Percentiles rank a stretch among this genome's conserved stretches.
Evolutionary conservation across 2,888 invertebrate species (phyloP).

Genomic region (Gryllus longicercus): DNA sequence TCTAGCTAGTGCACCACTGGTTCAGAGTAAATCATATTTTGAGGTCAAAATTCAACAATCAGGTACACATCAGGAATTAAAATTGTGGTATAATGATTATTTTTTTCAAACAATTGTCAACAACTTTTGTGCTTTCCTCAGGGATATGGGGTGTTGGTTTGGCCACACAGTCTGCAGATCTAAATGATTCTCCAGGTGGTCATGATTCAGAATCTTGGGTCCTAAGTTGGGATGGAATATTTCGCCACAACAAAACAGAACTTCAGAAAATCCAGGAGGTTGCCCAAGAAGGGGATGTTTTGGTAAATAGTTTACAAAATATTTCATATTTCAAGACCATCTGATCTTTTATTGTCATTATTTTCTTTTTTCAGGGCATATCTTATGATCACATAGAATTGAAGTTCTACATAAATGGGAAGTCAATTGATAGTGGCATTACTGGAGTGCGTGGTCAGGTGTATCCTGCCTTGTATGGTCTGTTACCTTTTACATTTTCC

Average conservation of each 20-base stretch:
- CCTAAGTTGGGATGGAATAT: conserved; percentile 81
- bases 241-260: conserved; percentile 80
- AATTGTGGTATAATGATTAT: background rate
- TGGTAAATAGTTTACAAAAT: conserved; percentile 53
- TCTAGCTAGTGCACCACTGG: conserved; percentile 87
- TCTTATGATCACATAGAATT: conserved; percentile 95
- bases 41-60: conserved; percentile 97
- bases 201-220: conserved; percentile 91
- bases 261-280: conserved; percentile 62
- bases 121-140: conserved; percentile 35
- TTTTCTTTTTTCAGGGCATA: conserved; percentile 62
- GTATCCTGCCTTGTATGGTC: conserved; percentile 90
- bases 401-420: conserved; percentile 91
- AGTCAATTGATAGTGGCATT: conserved; percentile 77
- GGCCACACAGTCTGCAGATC: conserved; percentile 81
- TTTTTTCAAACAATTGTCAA: background rate
- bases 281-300: conserved; percentile 88
- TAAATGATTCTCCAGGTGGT: conserved; percentile 84
- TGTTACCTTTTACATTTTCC: background rate
- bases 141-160: conserved; percentile 91
- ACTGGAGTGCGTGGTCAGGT: conserved; percentile 86
- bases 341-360: background rate
- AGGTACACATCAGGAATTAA: conserved; percentile 51
- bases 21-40: conserved; percentile 97
- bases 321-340: background rate